Base-by-base conservation (phyloP, 2,888 invertebrate genomes). In the Dinocampus coccinellae region DNA sequence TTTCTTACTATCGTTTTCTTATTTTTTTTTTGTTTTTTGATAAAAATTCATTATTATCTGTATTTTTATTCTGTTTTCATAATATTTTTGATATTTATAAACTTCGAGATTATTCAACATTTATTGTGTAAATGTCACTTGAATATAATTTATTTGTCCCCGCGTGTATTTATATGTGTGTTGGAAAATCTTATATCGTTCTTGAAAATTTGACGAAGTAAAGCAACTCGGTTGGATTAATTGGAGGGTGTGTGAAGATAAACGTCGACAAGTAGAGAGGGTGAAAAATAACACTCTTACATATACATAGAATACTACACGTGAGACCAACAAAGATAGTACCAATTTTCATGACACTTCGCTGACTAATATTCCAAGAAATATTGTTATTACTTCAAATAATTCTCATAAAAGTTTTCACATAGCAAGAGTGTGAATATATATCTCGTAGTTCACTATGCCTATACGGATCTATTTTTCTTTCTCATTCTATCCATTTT, bases 301-400 rank as follows among this genome's bases (percentile, higher is more conserved):
- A n/a, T 47, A 47, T 16, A 47, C 7, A 47, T 47, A 47, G 16
- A 47, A 47, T 47, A 10, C 11, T 6, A 26, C 13, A 13, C 26
- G 13, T 9, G 1, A 26, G 13, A 58, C 16, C 16, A 58, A 58
- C 34, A n/a, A 58, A 34, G 58, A 58, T 58, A 34, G 16, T 11
- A 16, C 16, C 16, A 47, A 34, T 58, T 39, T 42, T 62, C 66
- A 13, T 34, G 33, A 61, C n/a, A 52, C 20, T 75, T 75, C 73
- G 70, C 77, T 26, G 58, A 78, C 82, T 84, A 85, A 85, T 84
- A 85, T 83, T 80, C 76, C 76, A 76, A 84, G 84, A 85, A 82
- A 85, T 84, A 84, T 80, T 81, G 81, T 85, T 84, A 85, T 84
- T 81, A 77, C 83, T 73, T 67, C 76, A 79, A 81, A 79, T 80